Percentiles rank a stretch among this genome's conserved stretches.
Conservation (phyloP, 2,113 vertebrate species). For the Anser brachyrhynchus region DNA sequence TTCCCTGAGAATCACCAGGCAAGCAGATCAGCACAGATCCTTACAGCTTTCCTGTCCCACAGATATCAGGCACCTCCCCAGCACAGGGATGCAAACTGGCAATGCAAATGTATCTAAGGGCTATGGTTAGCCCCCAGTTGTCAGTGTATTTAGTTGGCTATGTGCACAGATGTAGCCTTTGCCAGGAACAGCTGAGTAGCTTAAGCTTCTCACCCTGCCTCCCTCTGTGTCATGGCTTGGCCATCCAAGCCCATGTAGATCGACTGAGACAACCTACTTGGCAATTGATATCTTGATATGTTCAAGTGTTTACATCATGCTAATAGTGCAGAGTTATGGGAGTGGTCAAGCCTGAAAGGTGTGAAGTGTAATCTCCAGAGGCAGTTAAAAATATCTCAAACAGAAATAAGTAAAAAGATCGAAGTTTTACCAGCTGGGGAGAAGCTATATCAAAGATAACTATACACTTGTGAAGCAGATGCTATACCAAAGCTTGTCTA, state of each 20-base stretch:
- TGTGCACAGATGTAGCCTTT: rapidly evolving
- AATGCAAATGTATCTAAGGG: not conserved
- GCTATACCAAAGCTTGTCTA: not conserved
- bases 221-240: not conserved
- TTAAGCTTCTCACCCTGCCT: not conserved
- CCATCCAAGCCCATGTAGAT: not conserved
- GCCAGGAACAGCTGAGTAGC: not conserved
- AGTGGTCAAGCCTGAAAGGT: not conserved
- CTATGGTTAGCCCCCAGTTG: rapidly evolving
- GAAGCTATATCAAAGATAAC: not conserved
- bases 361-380: not conserved
- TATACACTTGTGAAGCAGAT: not conserved
- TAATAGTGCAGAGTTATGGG: not conserved
- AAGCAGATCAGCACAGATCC: not conserved
- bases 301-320: not conserved
- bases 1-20: not conserved
- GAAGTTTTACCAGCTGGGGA: not conserved
- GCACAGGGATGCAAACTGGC: not conserved
- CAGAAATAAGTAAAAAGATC: not conserved
- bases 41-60: not conserved
- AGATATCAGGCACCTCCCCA: not conserved
- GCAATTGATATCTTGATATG: not conserved
- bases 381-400: not conserved
- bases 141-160: not conserved
- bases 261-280: not conserved